phyloP scores from a whole-genome alignment of 2,888 invertebrate species.

The Ceramica pisi region DNA sequence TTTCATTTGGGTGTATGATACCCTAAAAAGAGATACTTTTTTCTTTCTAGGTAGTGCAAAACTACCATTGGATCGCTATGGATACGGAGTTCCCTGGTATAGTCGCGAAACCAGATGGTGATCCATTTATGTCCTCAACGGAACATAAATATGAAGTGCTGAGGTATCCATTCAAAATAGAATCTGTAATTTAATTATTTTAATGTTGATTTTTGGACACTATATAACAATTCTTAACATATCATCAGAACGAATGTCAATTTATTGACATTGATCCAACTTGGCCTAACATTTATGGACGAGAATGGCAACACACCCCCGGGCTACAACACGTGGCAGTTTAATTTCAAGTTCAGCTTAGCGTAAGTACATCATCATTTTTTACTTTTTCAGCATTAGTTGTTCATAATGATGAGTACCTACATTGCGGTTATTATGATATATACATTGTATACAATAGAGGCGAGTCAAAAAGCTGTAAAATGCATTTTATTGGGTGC shows the following conservation, averaged over 20 bases:
- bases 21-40: neutral
- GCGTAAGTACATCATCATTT: slow-evolving; percentile 92
- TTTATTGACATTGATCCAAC: slow-evolving; percentile 98
- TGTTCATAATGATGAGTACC: no score
- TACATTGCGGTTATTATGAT: no score
- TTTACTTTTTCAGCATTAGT: no score
- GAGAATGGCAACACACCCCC: slow-evolving; percentile 98
- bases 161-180: slow-evolving; percentile 81
- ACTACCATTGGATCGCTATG: slow-evolving; percentile 96
- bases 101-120: slow-evolving; percentile 98
- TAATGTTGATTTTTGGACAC: slow-evolving; percentile 2
- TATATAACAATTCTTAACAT: slow-evolving; percentile 5
- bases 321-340: slow-evolving; percentile 99
- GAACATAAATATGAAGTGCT: slow-evolving; percentile 98
- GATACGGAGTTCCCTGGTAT: slow-evolving; percentile 99
- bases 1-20: no score
- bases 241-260: slow-evolving; percentile 97
- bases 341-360: slow-evolving; percentile 99
- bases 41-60: slow-evolving; percentile 92
- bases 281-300: slow-evolving; percentile 99
- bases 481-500: neutral
- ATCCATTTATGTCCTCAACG: slow-evolving; percentile 95
- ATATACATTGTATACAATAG: neutral
- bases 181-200: neutral
- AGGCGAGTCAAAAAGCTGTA: neutral